Evolutionary conservation across 2,797 vertebrate genomes (phyloP).

Genomic region (Hoplostethus atlanticus): DNA sequence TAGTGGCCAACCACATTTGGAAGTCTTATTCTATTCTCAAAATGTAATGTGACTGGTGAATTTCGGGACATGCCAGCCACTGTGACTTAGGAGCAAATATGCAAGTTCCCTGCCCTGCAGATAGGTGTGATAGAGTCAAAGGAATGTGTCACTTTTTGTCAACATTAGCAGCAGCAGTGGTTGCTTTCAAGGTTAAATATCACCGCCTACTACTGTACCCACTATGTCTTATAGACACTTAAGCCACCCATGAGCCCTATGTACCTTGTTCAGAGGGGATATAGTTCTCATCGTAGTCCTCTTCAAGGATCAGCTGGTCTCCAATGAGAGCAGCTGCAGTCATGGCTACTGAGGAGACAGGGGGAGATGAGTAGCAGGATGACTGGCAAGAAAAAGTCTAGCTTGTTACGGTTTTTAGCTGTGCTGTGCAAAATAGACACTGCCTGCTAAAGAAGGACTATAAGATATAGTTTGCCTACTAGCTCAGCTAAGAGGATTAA

Average conservation of each 20-base stretch:
- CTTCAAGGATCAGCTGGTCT: constrained; percentile 94
- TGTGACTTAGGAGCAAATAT: neutral
- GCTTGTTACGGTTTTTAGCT: neutral
- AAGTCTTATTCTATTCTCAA: too few species aligned
- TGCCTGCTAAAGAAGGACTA: too few species aligned
- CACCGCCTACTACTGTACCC: neutral
- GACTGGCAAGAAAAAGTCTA: neutral
- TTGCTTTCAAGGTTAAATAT: neutral
- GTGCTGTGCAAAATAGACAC: neutral
- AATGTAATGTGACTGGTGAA: neutral
- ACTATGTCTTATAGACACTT: neutral
- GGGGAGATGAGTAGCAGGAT: neutral
- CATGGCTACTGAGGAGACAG: constrained; percentile 71
- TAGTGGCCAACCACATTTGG: too few species aligned
- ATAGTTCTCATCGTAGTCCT: constrained; percentile 92
- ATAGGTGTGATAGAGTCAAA: neutral
- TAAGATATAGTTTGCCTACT: neutral
- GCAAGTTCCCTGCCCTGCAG: too few species aligned
- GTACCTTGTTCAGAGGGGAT: constrained; percentile 91
- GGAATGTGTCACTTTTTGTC: neutral
- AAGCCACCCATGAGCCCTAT: neutral
- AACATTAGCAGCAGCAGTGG: neutral
- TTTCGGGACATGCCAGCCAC: neutral
- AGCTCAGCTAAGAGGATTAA: constrained; percentile 22
- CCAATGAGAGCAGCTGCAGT: constrained; percentile 83